Conservation (phyloP, 2,888 invertebrate species). For the Gnatocerus cornutus region DNA sequence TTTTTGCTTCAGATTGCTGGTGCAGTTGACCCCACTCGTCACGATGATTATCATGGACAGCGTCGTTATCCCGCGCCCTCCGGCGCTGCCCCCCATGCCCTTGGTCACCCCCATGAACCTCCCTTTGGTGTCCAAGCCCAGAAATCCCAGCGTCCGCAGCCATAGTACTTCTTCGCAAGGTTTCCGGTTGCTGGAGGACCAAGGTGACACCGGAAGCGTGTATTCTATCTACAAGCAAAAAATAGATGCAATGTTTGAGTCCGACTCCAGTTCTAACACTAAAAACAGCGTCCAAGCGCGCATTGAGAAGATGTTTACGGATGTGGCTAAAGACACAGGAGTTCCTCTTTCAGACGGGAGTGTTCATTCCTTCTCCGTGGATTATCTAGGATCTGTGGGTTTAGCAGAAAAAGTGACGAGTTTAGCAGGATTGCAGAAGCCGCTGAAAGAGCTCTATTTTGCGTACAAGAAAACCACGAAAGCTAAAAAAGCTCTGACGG, state of each 20-base stretch:
- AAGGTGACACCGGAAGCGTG: conserved; percentile 66
- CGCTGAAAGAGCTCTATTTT: conserved; percentile 83
- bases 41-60: conserved; percentile 62
- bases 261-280: conserved; percentile 68
- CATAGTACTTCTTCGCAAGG: conserved; percentile 63
- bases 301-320: conserved; percentile 89
- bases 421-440: conserved; percentile 86
- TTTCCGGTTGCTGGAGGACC: conserved; percentile 65
- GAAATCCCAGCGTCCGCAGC: conserved; percentile 59
- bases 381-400: conserved; percentile 87
- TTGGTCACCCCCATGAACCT: conserved; percentile 42
- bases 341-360: conserved; percentile 74
- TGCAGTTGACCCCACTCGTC: conserved; percentile 6
- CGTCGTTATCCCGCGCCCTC: conserved; percentile 65
- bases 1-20: conserved; percentile 4
- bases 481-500: conserved; percentile 71
- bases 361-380: conserved; percentile 77
- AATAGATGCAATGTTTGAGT: conserved; percentile 88
- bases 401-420: conserved; percentile 87
- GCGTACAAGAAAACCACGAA: conserved; percentile 73
- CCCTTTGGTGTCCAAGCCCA: conserved; percentile 29
- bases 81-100: conserved; percentile 62
- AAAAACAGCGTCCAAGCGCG: conserved; percentile 88
- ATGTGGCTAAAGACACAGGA: conserved; percentile 77
- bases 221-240: conserved; percentile 86